Base-by-base conservation (phyloP, 2,888 invertebrate genomes). In the Nephrocerus scutellatus region DNA sequence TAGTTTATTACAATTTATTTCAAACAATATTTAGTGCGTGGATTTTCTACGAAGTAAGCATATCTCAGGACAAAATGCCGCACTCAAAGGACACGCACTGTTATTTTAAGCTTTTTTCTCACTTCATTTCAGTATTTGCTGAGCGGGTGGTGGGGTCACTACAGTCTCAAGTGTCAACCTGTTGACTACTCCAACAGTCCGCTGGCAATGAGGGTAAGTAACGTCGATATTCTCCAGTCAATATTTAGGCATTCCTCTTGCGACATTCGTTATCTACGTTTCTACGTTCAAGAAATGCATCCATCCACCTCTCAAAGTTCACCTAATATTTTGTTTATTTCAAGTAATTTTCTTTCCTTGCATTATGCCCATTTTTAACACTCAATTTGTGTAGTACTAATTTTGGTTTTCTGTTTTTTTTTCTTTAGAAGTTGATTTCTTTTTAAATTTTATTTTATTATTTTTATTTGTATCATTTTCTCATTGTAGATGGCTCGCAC, bases 1-100 rank as follows among this genome's bases (percentile, higher is more conserved):
- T 95, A 61, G 79, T 93, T 53, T 69, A 82, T 49, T 93, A 93
- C 70, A 95, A 95, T 71, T 74, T 90, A 50, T 75, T 82, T 59
- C 93, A 93, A 76, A 91, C 92, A 20, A 59, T 86, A 53, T 84
- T 93, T 70, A 92, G 91, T 62, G 75, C 83, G 46, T 92, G 88
- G 83, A 82, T 91, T 67, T 91, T 90, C 72, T 82, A 87, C 66
- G 90, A 92, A 84, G 92, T 92, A 68, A 72, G 72, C 66, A 23
- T 20, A 14, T n/a, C n/a, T n/a, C n/a, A n/a, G n/a, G n/a, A n/a
- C n/a, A n/a, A n/a, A n/a, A n/a, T n/a, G n/a, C n/a, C n/a, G 6
- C 10, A 20, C 30, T 6, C 18, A n/a, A 8, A 30, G 20, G 20
- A 19, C 4, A 19, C 2, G 12, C 3, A n/a, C 15, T 21, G 19